Conservation (phyloP, 23 tunicate species). For the Aplidium turbinatum region DNA sequence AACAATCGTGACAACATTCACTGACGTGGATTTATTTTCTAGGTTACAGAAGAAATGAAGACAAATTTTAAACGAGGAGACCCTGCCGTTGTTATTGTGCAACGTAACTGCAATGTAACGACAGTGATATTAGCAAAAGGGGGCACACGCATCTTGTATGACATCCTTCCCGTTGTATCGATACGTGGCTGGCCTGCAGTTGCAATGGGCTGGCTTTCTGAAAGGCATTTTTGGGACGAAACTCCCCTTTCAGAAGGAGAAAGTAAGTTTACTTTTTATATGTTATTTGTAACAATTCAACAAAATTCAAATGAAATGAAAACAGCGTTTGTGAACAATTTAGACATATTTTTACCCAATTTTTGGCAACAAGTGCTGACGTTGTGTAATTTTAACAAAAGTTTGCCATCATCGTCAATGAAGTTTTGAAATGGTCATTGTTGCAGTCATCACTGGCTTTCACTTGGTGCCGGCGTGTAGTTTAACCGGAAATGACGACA, state of each 20-base stretch:
- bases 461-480: slow-evolving; percentile 91
- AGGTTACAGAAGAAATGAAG: slow-evolving; percentile 48
- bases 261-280: slow-evolving; percentile 3
- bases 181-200: slow-evolving; percentile 99
- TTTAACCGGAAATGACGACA: slow-evolving; percentile 70
- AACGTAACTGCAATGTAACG: slow-evolving; percentile 56
- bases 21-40: neutral
- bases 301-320: no score
- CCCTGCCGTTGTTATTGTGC: slow-evolving; percentile 37
- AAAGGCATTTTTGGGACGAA: slow-evolving; percentile 91
- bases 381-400: no score
- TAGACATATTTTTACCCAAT: no score
- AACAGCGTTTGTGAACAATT: no score
- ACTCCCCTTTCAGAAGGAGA: slow-evolving; percentile 85
- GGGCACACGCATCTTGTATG: slow-evolving; percentile 96
- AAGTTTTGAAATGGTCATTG: neutral
- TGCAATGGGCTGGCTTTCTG: slow-evolving; percentile 97
- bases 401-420: no score
- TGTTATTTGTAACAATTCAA: no score
- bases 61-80: slow-evolving; percentile 59
- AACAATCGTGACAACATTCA: neutral
- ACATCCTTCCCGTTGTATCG: slow-evolving; percentile 90
- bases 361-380: no score
- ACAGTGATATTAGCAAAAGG: slow-evolving; percentile 77
- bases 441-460: slow-evolving; percentile 92